Conservation (phyloP, 1,140 invertebrate species). For the Protaetia brevitarsis region DNA sequence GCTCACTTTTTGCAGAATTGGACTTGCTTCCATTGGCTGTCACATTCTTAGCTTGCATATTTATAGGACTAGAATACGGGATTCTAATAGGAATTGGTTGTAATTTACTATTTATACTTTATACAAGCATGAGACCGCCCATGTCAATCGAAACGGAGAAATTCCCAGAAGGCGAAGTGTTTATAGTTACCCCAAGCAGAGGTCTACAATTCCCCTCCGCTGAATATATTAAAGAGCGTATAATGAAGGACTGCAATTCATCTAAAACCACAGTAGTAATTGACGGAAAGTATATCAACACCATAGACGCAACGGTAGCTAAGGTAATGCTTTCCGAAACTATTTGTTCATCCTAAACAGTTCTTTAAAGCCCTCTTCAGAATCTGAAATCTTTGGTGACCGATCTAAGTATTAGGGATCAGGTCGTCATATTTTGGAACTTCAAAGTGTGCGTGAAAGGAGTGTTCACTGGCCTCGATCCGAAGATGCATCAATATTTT, state of each 20-base stretch:
- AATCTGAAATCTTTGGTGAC: slow-evolving; percentile 30
- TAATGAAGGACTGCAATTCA: slow-evolving; percentile 44
- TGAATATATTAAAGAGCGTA: slow-evolving; percentile 59
- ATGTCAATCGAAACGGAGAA: slow-evolving; percentile 45
- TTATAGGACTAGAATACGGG: slow-evolving; percentile 68
- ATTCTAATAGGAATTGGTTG: slow-evolving; percentile 66
- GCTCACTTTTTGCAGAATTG: slow-evolving; percentile 51
- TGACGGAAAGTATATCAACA: slow-evolving; percentile 58
- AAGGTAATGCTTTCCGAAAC: slow-evolving; percentile 48
- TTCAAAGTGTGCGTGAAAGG: slow-evolving; percentile 39
- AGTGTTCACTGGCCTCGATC: slow-evolving; percentile 32
- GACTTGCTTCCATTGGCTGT: slow-evolving; percentile 63
- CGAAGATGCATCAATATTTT: slow-evolving; percentile 21
- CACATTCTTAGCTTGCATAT: slow-evolving; percentile 61
- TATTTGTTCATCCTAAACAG: not conserved
- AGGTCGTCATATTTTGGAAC: slow-evolving; percentile 48
- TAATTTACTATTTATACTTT: slow-evolving; percentile 65
- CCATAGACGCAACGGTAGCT: slow-evolving; percentile 63
- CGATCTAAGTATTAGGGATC: slow-evolving; percentile 43
- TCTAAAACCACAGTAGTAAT: slow-evolving; percentile 54
- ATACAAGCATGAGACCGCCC: slow-evolving; percentile 63
- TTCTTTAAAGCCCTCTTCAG: too few species aligned
- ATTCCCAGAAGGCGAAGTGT: slow-evolving; percentile 38
- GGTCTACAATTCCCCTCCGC: slow-evolving; percentile 65
- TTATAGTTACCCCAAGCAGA: slow-evolving; percentile 59